A percentile compares a stretch with the other conserved stretches of the same genome.
phyloP scores from a whole-genome alignment of 2,797 vertebrate genomes.

The Stomatorhinus walkeri region DNA sequence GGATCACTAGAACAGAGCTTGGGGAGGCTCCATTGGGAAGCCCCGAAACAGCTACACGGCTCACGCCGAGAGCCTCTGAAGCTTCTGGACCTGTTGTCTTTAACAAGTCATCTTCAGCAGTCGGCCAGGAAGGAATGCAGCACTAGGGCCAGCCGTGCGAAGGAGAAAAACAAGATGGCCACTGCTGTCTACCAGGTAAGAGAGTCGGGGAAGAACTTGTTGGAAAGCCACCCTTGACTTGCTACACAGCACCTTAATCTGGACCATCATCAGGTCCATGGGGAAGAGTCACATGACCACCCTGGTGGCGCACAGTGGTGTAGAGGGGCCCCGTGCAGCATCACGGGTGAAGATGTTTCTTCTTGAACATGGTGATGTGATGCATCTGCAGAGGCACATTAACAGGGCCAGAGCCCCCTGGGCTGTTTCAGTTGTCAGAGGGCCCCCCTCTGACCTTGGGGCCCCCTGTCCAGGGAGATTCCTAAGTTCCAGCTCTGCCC shows the following conservation, averaged over 20 bases:
- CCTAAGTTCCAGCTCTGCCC: background rate
- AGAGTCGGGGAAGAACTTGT: background rate
- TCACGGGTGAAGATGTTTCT: background rate
- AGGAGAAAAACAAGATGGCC: conserved; percentile 8
- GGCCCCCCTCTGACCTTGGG: background rate
- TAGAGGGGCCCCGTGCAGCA: background rate
- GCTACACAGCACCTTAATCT: background rate
- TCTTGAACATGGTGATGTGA: background rate
- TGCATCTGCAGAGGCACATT: background rate
- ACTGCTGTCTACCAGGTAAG: conserved; percentile 17
- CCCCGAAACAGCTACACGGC: background rate
- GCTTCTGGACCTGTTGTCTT: background rate
- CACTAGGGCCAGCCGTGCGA: background rate
- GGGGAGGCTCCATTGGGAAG: background rate
- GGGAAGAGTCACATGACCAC: background rate
- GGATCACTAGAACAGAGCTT: background rate
- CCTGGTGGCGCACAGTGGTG: background rate
- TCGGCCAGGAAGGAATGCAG: background rate
- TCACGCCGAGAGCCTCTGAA: background rate
- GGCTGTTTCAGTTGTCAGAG: background rate
- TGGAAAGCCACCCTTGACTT: background rate
- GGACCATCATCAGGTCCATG: background rate
- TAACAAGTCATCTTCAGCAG: background rate
- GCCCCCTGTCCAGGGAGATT: background rate
- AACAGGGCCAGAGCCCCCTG: background rate